phyloP scores from a whole-genome alignment of 2,888 invertebrate species.

The Apoderus coryli region DNA sequence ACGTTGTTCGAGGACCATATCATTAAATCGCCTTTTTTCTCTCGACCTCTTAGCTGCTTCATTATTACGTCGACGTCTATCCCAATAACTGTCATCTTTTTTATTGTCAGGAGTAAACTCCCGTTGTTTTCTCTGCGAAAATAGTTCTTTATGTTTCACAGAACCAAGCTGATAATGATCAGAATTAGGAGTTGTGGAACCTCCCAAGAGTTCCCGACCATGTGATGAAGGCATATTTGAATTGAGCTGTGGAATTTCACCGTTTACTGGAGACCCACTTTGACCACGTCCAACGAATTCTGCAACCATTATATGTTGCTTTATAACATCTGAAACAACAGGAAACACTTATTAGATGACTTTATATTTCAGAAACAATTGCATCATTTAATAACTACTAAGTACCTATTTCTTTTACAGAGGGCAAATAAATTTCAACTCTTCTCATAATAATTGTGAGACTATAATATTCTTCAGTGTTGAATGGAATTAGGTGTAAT shows the following conservation, averaged over 20 bases:
- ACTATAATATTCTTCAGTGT: too few species aligned
- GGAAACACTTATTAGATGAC: slow-evolving; percentile 11
- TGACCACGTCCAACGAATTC: slow-evolving; percentile 70
- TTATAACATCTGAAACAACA: slow-evolving; percentile 32
- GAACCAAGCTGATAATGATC: slow-evolving; percentile 37
- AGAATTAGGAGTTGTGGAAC: slow-evolving; percentile 29
- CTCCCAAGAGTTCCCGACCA: slow-evolving; percentile 30
- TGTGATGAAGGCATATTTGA: slow-evolving; percentile 37
- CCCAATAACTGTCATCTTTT: slow-evolving; percentile 97
- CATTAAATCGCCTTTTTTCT: slow-evolving; percentile 92
- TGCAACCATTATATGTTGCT: slow-evolving; percentile 72
- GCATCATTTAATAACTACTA: too few species aligned
- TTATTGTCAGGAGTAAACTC: slow-evolving; percentile 95
- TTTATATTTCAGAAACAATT: too few species aligned
- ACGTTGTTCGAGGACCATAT: slow-evolving; percentile 89
- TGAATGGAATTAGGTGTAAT: too few species aligned
- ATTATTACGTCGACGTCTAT: slow-evolving; percentile 87
- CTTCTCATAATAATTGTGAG: too few species aligned
- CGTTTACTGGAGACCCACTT: slow-evolving; percentile 52
- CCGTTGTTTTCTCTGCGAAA: slow-evolving; percentile 82
- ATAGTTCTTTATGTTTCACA: slow-evolving; percentile 63
- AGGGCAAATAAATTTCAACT: too few species aligned
- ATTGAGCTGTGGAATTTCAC: slow-evolving; percentile 48
- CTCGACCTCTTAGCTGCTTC: slow-evolving; percentile 93
- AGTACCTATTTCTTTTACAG: too few species aligned